These are phyloP conservation scores for Alentia gelatinosa DNA, from an alignment of 2,888 invertebrate species.

Conservation along the genomic window DNA sequence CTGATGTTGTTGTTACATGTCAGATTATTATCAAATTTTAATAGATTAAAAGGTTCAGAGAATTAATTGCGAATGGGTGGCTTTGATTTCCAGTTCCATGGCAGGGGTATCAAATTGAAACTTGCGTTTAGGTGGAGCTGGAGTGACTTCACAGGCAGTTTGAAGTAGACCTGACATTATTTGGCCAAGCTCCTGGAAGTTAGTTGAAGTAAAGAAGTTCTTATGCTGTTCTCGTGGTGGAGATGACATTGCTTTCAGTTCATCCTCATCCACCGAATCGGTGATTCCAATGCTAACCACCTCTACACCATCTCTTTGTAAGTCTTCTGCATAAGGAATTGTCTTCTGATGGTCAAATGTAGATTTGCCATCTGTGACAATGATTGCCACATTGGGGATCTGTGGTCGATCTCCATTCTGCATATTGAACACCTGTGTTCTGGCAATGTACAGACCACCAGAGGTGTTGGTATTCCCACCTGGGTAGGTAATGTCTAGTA, in stretches of 20 bases:
- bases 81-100: too few species aligned
- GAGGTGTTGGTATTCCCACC: conserved; percentile 29
- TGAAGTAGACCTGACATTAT: neutral
- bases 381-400: conserved; percentile 12
- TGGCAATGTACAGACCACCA: conserved; percentile 14
- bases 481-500: neutral
- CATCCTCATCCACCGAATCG: neutral
- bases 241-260: conserved; percentile 14
- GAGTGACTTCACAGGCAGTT: neutral
- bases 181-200: neutral
- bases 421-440: neutral
- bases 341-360: conserved; percentile 22
- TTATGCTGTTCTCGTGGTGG: neutral
- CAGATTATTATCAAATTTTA: too few species aligned
- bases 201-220: conserved; percentile 2
- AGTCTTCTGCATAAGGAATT: conserved; percentile 12
- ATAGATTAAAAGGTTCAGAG: too few species aligned
- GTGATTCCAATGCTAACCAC: conserved; percentile 10
- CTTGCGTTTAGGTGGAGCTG: neutral
- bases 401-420: conserved; percentile 10
- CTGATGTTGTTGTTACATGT: too few species aligned
- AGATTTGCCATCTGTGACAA: conserved; percentile 26
- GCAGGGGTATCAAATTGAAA: too few species aligned
- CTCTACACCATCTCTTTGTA: neutral
- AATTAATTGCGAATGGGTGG: too few species aligned